Evolutionary conservation across 2,113 vertebrate species (phyloP).

Genomic region (Emydocephalus ijimae): DNA sequence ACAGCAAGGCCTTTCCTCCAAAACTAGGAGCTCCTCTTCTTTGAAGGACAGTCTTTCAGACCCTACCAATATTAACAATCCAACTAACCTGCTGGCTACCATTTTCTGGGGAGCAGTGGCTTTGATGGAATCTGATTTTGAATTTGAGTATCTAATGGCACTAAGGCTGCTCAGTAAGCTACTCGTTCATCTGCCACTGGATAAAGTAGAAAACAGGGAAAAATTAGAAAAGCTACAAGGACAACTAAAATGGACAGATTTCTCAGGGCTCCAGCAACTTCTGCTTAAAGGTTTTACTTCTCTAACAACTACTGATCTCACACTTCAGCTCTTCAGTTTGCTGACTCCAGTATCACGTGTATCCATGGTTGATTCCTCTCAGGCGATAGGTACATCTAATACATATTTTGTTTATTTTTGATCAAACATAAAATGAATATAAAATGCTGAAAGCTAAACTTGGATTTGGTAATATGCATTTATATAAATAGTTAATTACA

Average conservation of each 20-base stretch:
- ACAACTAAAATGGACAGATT: conserved; percentile 94
- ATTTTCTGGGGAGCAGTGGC: conserved; percentile 97
- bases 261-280: conserved; percentile 94
- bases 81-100: conserved; percentile 89
- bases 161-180: conserved; percentile 89
- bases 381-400: conserved; percentile 83
- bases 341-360: conserved; percentile 92
- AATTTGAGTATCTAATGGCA: conserved; percentile 98
- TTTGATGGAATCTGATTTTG: conserved; percentile 98
- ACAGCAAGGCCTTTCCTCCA: conserved; percentile 81
- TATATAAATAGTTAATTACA: neutral
- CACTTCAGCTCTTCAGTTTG: conserved; percentile 93
- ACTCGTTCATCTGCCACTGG: conserved; percentile 88
- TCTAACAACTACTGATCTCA: conserved; percentile 89
- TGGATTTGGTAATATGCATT: neutral
- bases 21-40: conserved; percentile 84
- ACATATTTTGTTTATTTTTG: neutral
- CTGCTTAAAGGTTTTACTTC: conserved; percentile 97
- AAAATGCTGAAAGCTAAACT: neutral
- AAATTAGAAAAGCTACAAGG: conserved; percentile 94
- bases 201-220: conserved; percentile 92
- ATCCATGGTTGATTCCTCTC: conserved; percentile 95
- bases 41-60: conserved; percentile 88
- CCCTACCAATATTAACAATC: conserved; percentile 89
- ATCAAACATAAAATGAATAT: neutral